Evolutionary conservation across 2,888 invertebrate genomes (phyloP).

Genomic region (Entomobrya proxima): DNA sequence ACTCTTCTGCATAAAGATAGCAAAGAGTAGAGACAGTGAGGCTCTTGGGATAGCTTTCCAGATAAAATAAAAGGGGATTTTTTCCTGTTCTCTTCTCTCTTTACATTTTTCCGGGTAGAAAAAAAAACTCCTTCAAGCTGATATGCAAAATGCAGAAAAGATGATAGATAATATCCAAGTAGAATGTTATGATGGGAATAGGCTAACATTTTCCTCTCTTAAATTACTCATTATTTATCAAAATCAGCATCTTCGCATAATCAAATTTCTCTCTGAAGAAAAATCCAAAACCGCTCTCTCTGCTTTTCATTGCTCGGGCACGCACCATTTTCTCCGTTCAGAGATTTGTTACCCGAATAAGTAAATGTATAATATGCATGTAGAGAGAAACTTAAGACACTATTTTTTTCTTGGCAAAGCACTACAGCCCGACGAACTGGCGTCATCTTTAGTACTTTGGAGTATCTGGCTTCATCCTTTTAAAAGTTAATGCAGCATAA

Average conservation of each 20-base stretch:
- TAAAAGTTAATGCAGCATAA: too few species aligned
- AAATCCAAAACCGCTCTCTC: neutral
- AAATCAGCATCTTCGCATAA: neutral
- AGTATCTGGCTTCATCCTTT: too few species aligned
- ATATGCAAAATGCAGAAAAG: constrained; percentile 1
- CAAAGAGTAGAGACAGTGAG: constrained; percentile 42
- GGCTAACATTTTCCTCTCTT: neutral
- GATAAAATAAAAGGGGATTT: constrained; percentile 45
- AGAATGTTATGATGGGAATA: neutral
- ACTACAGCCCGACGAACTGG: constrained; percentile 4
- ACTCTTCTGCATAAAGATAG: neutral
- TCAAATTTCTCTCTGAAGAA: neutral
- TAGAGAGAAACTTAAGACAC: too few species aligned
- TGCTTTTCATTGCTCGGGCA: too few species aligned
- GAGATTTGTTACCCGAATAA: too few species aligned
- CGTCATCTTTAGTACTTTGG: neutral
- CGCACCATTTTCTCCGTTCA: too few species aligned
- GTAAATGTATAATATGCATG: too few species aligned
- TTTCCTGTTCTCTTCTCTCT: neutral
- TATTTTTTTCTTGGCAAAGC: constrained; percentile 23
- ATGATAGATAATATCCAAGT: neutral
- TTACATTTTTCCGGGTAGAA: neutral
- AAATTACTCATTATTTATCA: constrained; percentile 30
- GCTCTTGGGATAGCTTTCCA: constrained; percentile 61
- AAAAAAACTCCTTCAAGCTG: neutral